Conservation (phyloP, 2,888 invertebrate genomes). For the Neoascia interrupta region DNA sequence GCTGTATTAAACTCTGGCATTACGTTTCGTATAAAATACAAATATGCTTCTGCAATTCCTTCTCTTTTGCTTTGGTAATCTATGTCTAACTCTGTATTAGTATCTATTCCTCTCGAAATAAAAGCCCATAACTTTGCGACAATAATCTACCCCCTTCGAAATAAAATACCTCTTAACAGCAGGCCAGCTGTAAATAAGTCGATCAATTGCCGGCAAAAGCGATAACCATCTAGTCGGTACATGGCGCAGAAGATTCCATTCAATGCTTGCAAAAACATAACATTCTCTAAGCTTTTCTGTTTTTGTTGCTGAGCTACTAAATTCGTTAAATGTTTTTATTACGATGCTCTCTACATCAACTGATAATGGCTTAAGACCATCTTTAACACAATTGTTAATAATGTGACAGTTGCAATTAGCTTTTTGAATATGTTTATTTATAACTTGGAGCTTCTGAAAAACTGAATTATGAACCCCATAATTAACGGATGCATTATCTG, state of each 20-base stretch:
- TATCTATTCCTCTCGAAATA: conserved; percentile 37
- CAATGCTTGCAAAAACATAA: conserved; percentile 33
- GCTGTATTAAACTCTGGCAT: conserved; percentile 39
- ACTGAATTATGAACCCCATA: conserved; percentile 38
- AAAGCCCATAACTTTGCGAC: conserved; percentile 31
- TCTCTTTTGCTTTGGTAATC: conserved; percentile 11
- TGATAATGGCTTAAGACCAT: conserved; percentile 36
- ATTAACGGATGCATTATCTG: conserved; percentile 45
- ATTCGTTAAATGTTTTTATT: conserved; percentile 38
- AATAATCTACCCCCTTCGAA: conserved; percentile 40
- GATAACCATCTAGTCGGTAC: conserved; percentile 41
- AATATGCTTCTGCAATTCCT: conserved; percentile 11
- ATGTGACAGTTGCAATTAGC: conserved; percentile 42
- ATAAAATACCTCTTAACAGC: conserved; percentile 52
- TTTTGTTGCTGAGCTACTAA: conserved; percentile 26
- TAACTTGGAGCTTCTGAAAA: conserved; percentile 34
- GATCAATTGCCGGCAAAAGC: conserved; percentile 43
- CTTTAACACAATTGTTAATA: conserved; percentile 40
- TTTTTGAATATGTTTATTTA: conserved; percentile 24
- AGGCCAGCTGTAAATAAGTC: conserved; percentile 46
- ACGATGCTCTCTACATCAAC: conserved; percentile 32
- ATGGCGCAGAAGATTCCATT: conserved; percentile 40
- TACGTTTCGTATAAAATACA: too few relatives aligned
- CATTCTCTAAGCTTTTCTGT: conserved; percentile 25
- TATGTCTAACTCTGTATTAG: conserved; percentile 6